Conservation (phyloP, 2,888 invertebrate genomes). For the Heliconius ethilla region DNA sequence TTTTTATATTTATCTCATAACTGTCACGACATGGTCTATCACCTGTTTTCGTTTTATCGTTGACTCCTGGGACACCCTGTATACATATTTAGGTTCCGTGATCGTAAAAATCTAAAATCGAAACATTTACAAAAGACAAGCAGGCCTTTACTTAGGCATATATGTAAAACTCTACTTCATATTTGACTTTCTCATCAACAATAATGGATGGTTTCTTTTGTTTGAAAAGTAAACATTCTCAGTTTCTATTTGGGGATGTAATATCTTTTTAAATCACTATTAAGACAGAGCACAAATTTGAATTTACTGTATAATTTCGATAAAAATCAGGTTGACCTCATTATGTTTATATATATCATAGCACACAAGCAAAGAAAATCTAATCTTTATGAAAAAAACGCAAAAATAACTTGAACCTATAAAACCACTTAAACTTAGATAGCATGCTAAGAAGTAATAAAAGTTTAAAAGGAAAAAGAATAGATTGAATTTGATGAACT, state of each 20-base stretch:
- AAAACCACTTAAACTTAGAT: neutral
- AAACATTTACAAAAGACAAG: conserved; percentile 5
- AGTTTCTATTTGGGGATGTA: neutral
- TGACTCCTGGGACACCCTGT: too few species aligned
- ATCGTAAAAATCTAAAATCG: neutral
- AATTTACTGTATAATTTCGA: neutral
- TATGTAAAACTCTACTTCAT: conserved; percentile 25
- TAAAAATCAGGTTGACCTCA: neutral
- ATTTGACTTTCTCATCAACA: conserved; percentile 31
- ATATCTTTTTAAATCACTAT: neutral
- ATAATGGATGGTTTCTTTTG: conserved; percentile 27
- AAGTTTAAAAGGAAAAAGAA: neutral
- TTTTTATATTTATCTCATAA: too few species aligned
- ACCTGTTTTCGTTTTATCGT: too few species aligned
- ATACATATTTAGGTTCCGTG: neutral
- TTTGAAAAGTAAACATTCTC: conserved; percentile 16
- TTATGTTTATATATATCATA: neutral
- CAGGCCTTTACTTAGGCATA: conserved; percentile 7
- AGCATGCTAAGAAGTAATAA: neutral
- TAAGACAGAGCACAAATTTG: neutral
- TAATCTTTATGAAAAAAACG: neutral
- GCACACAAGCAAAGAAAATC: neutral
- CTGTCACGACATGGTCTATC: too few species aligned
- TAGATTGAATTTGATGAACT: neutral
- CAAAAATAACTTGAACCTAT: neutral